Percentiles rank a stretch among this genome's conserved stretches.
Evolutionary conservation across 2,888 invertebrate genomes (phyloP).

Genomic region (Oithona nana): DNA sequence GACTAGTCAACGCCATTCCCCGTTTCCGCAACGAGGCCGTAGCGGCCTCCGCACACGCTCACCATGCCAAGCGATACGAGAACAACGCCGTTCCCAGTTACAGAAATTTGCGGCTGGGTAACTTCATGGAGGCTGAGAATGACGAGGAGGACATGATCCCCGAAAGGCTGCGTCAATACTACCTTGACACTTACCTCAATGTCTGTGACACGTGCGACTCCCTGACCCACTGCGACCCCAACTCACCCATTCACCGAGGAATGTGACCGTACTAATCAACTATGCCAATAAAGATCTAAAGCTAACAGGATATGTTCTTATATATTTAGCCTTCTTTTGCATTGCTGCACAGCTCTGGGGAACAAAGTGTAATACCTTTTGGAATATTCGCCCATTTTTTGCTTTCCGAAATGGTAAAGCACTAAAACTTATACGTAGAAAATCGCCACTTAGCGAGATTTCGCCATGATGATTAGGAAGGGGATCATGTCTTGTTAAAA

Average conservation of each 20-base stretch:
- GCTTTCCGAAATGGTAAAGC: too few relatives aligned
- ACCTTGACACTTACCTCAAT: conserved; percentile 11
- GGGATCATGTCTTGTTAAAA: too few relatives aligned
- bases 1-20: background rate
- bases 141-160: conserved; percentile 1
- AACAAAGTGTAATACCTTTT: too few relatives aligned
- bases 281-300: too few relatives aligned
- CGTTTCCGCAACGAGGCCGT: background rate
- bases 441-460: too few relatives aligned
- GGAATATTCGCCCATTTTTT: too few relatives aligned
- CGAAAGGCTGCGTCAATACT: conserved; percentile 13
- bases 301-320: too few relatives aligned
- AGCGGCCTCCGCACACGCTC: background rate
- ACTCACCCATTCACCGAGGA: background rate
- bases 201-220: conserved; percentile 14
- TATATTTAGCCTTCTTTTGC: too few relatives aligned
- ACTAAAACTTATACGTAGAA: too few relatives aligned
- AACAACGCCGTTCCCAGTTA: background rate
- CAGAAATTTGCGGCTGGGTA: conserved; percentile 5
- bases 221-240: conserved; percentile 6
- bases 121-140: conserved; percentile 8
- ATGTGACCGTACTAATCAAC: background rate
- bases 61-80: background rate
- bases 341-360: too few relatives aligned
- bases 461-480: too few relatives aligned